A percentile compares a stretch with the other conserved stretches of the same genome.
These are phyloP conservation scores for Temnothorax ravouxi DNA, from an alignment of 2,888 invertebrate genomes.

Conservation along the genomic window DNA sequence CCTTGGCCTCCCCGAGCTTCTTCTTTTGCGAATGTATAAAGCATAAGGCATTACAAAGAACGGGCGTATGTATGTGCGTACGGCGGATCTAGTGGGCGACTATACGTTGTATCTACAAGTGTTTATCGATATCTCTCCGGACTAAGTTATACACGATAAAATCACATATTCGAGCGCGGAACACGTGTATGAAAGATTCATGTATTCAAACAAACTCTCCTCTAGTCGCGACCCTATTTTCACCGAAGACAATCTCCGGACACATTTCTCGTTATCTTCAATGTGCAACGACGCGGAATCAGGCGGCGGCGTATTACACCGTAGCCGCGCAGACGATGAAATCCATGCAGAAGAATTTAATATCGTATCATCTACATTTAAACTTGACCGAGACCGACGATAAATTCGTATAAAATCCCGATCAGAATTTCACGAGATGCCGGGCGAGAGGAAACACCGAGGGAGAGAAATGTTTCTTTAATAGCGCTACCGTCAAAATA, in stretches of 20 bases:
- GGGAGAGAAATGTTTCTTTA: conserved; percentile 49
- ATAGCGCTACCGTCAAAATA: conserved; percentile 22
- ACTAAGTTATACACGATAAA: conserved; percentile 46
- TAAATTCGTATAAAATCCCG: conserved; percentile 53
- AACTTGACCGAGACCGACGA: conserved; percentile 42
- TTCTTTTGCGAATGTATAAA: conserved; percentile 43
- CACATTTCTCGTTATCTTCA: conserved; percentile 55
- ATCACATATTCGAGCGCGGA: conserved; percentile 49
- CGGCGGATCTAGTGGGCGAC: conserved; percentile 41
- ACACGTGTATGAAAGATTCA: conserved; percentile 60
- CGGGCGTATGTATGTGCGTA: conserved; percentile 14
- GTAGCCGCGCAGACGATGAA: conserved; percentile 19
- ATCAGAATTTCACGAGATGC: conserved; percentile 47
- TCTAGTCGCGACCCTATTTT: conserved; percentile 47
- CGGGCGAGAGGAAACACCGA: not conserved
- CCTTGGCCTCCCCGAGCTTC: not conserved
- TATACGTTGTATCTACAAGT: conserved; percentile 52
- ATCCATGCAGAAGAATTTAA: conserved; percentile 54
- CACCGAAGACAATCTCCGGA: conserved; percentile 51
- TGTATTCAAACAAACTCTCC: conserved; percentile 58
- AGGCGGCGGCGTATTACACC: conserved; percentile 16
- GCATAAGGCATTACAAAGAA: conserved; percentile 46
- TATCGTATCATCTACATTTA: conserved; percentile 58
- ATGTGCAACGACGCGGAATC: conserved; percentile 47
- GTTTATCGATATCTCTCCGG: conserved; percentile 54